Evolutionary conservation across 2,113 vertebrate species (phyloP).

Genomic region (Carollia perspicillata): DNA sequence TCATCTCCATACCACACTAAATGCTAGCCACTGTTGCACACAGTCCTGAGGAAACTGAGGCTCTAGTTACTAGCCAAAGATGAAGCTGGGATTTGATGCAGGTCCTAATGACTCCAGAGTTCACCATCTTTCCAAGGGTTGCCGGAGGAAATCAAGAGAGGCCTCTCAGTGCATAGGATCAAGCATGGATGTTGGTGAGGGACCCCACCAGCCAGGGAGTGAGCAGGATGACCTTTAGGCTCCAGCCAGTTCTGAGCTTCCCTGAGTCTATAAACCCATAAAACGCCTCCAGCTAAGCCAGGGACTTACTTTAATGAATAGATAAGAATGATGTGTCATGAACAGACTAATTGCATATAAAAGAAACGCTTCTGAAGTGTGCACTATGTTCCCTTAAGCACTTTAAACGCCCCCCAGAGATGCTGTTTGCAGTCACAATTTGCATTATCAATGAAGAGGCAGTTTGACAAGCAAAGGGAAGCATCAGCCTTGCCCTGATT

Average conservation of each 20-base stretch:
- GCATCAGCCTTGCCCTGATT: neutral
- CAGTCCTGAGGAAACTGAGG: neutral
- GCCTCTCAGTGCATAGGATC: neutral
- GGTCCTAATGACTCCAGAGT: neutral
- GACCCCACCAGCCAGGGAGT: neutral
- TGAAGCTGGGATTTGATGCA: neutral
- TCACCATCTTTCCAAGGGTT: neutral
- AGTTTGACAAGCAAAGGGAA: conserved; percentile 12
- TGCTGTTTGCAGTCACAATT: conserved; percentile 47
- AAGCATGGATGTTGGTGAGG: neutral
- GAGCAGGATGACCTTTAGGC: conserved; percentile 51
- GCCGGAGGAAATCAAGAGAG: neutral
- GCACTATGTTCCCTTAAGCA: conserved; percentile 52
- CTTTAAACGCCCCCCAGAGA: conserved; percentile 57
- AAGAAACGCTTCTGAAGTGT: conserved; percentile 50
- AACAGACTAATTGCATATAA: conserved; percentile 74
- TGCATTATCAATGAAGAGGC: conserved; percentile 67
- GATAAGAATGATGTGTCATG: conserved; percentile 72
- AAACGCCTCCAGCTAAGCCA: conserved; percentile 60
- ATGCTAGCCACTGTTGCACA: neutral
- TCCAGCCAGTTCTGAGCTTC: neutral
- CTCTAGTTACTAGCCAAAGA: neutral
- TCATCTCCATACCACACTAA: neutral
- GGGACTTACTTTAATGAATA: conserved; percentile 70
- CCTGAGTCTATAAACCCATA: conserved; percentile 46